Conservation (phyloP, 2,797 vertebrate genomes). For the Arnoldichthys spilopterus region DNA sequence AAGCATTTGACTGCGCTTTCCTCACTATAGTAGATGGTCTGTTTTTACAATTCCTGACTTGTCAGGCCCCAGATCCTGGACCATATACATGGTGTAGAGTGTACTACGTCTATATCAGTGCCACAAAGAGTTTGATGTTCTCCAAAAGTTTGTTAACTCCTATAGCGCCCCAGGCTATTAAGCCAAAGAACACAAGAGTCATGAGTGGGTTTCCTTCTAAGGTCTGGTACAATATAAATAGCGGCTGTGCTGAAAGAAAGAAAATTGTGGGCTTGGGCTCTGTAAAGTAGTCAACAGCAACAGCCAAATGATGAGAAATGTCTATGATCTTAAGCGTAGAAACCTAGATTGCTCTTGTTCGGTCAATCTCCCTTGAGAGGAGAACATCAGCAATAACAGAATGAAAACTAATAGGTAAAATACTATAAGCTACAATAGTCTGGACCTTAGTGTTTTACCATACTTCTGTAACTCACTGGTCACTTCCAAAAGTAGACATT, state of each 20-base stretch:
- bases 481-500: too few relatives aligned
- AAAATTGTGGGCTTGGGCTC: neutral
- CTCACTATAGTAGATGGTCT: neutral
- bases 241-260: neutral
- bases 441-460: neutral
- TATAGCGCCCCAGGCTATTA: neutral
- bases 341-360: neutral
- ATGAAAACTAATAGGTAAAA: neutral
- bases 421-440: neutral
- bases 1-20: slow-evolving; percentile 12
- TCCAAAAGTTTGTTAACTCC: neutral
- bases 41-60: neutral
- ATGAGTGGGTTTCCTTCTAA: neutral
- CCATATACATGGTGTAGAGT: neutral
- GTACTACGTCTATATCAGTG: neutral
- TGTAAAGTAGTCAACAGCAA: neutral
- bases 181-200: neutral
- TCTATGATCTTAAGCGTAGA: neutral
- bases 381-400: neutral
- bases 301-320: neutral
- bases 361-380: neutral
- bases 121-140: neutral
- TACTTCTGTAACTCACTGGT: neutral
- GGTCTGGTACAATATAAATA: neutral
- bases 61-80: slow-evolving; percentile 1